A percentile compares a stretch with the other conserved stretches of the same genome.
These are phyloP conservation scores for Psittacula cyanocephala DNA, from an alignment of 2,113 vertebrate species.

Conservation along the genomic window DNA sequence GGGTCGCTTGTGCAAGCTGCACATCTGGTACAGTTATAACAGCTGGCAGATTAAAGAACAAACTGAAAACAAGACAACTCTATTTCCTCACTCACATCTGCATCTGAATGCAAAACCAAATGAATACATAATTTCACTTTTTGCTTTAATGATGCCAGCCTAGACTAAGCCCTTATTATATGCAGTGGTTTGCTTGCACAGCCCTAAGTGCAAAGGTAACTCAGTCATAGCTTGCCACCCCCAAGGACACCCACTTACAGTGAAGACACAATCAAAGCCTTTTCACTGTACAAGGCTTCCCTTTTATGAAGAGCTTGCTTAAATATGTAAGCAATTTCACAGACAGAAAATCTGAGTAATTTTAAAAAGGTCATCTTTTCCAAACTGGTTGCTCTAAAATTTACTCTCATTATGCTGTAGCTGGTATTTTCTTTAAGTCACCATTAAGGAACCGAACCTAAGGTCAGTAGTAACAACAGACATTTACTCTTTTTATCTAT, in stretches of 20 bases:
- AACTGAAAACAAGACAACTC: slow-evolving; percentile 33
- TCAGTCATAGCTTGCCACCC: slow-evolving; percentile 68
- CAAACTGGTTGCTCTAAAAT: slow-evolving; percentile 63
- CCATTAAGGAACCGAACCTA: neutral
- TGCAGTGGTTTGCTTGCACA: slow-evolving; percentile 1
- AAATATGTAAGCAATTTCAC: slow-evolving; percentile 79
- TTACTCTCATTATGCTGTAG: slow-evolving; percentile 14
- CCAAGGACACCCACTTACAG: slow-evolving; percentile 76
- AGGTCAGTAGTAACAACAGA: neutral
- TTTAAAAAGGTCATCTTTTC: slow-evolving; percentile 78
- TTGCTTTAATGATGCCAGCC: slow-evolving; percentile 51
- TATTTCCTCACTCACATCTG: slow-evolving; percentile 41
- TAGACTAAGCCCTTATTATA: slow-evolving; percentile 62
- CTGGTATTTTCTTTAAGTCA: slow-evolving; percentile 42
- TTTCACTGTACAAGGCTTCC: slow-evolving; percentile 75
- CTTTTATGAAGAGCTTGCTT: slow-evolving; percentile 70
- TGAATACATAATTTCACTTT: slow-evolving; percentile 47
- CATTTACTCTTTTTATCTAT: neutral
- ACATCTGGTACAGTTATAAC: slow-evolving; percentile 15
- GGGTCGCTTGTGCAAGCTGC: neutral
- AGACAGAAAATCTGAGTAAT: slow-evolving; percentile 69
- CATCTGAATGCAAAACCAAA: slow-evolving; percentile 32
- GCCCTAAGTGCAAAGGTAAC: slow-evolving; percentile 77
- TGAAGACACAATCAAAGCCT: slow-evolving; percentile 76
- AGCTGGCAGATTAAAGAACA: slow-evolving; percentile 35